These are phyloP conservation scores for Saturnia pavonia DNA, from an alignment of 2,888 invertebrate species.

Conservation along the genomic window DNA sequence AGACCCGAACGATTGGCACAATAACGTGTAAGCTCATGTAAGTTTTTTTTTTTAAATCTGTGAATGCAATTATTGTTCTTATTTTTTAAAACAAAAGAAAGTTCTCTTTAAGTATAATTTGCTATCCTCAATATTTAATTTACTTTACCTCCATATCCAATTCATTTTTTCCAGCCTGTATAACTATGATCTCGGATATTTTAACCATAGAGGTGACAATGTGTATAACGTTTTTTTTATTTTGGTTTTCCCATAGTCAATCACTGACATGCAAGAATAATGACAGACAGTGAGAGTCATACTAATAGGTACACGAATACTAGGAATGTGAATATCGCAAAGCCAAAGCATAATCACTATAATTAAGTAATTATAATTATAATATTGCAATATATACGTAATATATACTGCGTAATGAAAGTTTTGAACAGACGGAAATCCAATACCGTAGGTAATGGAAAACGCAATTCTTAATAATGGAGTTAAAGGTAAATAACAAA, in stretches of 20 bases:
- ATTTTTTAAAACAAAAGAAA: no score
- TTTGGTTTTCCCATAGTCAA: neutral
- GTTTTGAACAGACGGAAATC: neutral
- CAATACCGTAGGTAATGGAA: neutral
- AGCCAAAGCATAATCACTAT: neutral
- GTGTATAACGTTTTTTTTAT: neutral
- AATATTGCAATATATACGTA: neutral
- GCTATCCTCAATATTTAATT: no score
- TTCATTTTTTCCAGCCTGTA: no score
- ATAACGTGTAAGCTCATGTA: no score
- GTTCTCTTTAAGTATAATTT: no score
- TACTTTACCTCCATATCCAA: no score
- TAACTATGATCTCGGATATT: neutral
- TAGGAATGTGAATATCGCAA: neutral
- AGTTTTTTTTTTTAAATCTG: no score
- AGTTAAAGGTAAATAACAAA: neutral
- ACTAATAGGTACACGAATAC: no score
- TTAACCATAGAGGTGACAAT: neutral
- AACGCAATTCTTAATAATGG: neutral
- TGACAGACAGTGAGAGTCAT: neutral
- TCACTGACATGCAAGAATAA: neutral
- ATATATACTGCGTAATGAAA: neutral
- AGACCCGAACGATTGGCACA: no score
- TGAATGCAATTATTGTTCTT: no score
- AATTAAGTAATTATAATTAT: neutral